Percentiles rank a stretch among this genome's conserved stretches.
Evolutionary conservation across 1,140 invertebrate species (phyloP).

Genomic region (Platorchestia sp.): DNA sequence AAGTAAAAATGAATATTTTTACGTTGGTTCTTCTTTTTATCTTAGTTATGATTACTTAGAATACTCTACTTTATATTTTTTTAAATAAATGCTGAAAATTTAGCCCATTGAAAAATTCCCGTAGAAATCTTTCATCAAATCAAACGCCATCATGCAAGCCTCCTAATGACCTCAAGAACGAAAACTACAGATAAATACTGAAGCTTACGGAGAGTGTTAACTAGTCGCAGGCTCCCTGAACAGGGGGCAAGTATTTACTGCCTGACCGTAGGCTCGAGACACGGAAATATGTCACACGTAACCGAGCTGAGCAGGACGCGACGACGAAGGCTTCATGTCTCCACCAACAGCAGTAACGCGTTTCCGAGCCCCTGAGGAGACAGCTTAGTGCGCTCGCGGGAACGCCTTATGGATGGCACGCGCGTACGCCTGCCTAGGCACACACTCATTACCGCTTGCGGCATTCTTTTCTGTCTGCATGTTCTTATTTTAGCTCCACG

Average conservation of each 20-base stretch:
- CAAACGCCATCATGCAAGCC: too few relatives aligned
- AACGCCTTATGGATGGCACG: neutral
- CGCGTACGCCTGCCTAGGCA: neutral
- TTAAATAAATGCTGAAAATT: too few relatives aligned
- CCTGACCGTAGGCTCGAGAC: neutral
- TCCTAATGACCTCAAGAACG: neutral
- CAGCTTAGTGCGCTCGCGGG: neutral
- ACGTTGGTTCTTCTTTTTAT: too few relatives aligned
- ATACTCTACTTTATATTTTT: too few relatives aligned
- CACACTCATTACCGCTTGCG: neutral
- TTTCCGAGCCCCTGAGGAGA: neutral
- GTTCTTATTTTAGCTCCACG: neutral
- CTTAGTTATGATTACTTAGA: too few relatives aligned
- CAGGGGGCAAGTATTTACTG: neutral
- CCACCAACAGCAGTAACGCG: neutral
- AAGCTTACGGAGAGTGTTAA: neutral
- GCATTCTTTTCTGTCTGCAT: neutral
- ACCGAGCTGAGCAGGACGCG: neutral
- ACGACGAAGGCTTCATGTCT: conserved; percentile 29
- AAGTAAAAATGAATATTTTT: too few relatives aligned
- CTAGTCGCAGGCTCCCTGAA: neutral
- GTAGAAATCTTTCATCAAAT: too few relatives aligned
- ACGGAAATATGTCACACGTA: conserved; percentile 25
- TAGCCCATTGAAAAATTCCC: too few relatives aligned
- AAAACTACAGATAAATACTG: neutral